A percentile compares a stretch with the other conserved stretches of the same genome.
Conservation (phyloP, 2,888 invertebrate genomes). For the Papilio protenor region DNA sequence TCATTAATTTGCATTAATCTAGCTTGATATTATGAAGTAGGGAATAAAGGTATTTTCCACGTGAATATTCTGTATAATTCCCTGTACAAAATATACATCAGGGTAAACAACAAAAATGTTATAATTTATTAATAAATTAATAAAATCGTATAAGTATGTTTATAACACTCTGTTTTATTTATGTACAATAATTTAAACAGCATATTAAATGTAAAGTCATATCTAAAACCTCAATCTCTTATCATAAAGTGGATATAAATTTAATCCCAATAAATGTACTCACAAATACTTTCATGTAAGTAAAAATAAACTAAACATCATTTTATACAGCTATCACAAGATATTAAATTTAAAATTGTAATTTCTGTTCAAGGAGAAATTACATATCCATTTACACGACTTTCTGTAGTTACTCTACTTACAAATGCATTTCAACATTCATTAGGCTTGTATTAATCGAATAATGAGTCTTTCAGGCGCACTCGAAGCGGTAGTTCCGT, state of each 20-base stretch:
- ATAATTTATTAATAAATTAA: background rate
- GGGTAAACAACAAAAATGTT: background rate
- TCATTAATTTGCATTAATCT: background rate
- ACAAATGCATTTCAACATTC: slow-evolving; percentile 25
- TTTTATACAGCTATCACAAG: background rate
- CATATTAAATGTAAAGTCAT: background rate
- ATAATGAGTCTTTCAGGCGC: slow-evolving; percentile 22
- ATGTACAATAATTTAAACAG: background rate
- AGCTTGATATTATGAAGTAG: background rate
- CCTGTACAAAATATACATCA: background rate
- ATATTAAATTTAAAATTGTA: background rate
- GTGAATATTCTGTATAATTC: too few species aligned
- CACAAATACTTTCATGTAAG: background rate
- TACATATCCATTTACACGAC: background rate
- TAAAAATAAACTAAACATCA: background rate
- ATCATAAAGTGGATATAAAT: slow-evolving; percentile 14
- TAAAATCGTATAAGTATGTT: background rate
- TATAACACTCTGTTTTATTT: background rate
- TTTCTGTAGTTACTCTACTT: slow-evolving; percentile 4
- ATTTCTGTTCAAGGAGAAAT: background rate
- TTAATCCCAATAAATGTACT: background rate
- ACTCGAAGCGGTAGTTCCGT: slow-evolving; percentile 29
- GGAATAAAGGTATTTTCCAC: too few species aligned
- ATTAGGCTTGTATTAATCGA: slow-evolving; percentile 33
- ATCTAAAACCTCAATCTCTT: slow-evolving; percentile 11